phyloP scores from a whole-genome alignment of 2,113 vertebrate species.

The Lophotis ruficrista region DNA sequence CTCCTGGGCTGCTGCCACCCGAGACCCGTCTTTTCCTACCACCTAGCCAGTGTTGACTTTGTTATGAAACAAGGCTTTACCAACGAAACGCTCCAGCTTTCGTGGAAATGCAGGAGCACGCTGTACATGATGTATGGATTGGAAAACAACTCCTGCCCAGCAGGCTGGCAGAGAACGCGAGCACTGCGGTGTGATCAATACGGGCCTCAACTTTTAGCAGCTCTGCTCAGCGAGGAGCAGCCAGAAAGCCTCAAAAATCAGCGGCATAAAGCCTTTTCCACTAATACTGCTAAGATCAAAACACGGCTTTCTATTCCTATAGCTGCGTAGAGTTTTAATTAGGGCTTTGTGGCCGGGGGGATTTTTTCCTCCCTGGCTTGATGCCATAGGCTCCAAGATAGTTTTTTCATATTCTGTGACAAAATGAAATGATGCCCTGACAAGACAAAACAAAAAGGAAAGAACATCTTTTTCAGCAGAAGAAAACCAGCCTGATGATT shows the following conservation, averaged over 20 bases:
- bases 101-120: neutral
- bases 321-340: neutral
- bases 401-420: neutral
- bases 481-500: neutral
- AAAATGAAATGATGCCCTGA: neutral
- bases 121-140: neutral
- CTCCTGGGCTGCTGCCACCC: accelerated
- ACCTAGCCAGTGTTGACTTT: neutral
- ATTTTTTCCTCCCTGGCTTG: neutral
- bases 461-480: neutral
- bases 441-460: neutral
- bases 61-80: neutral
- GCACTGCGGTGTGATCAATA: neutral
- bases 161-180: neutral
- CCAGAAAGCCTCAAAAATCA: constrained; percentile 4
- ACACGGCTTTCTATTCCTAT: neutral
- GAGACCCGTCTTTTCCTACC: neutral
- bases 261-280: neutral
- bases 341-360: neutral
- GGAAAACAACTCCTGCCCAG: neutral
- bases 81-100: neutral
- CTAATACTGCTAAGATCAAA: neutral
- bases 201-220: neutral
- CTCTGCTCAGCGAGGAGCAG: neutral
- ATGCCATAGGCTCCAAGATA: neutral